Conservation (phyloP, 92 coral and sea anemone species). For the Blastomussa wellsi region DNA sequence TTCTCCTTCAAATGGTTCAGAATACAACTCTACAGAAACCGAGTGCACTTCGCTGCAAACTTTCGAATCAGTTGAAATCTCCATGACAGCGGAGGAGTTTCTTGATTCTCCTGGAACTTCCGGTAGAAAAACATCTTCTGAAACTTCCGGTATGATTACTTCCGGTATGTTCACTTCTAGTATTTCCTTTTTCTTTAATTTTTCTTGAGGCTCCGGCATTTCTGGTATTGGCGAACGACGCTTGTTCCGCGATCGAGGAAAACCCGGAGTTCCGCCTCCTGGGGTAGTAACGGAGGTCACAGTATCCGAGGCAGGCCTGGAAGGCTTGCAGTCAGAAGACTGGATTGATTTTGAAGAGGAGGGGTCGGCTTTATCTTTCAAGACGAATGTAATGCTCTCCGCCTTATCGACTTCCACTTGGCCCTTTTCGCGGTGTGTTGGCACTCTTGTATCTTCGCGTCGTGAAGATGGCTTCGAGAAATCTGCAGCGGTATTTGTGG, state of each 20-base stretch:
- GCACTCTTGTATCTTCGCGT: background rate
- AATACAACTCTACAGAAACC: slow-evolving; percentile 73
- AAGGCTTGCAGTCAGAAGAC: background rate
- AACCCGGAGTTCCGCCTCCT: background rate
- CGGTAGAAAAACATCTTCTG: background rate
- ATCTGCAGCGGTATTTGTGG: background rate
- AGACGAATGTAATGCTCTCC: background rate
- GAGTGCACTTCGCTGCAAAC: slow-evolving; percentile 36
- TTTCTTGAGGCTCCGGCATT: slow-evolving; percentile 42
- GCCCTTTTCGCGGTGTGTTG: background rate
- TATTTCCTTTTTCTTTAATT: slow-evolving; percentile 48
- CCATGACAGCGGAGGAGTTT: slow-evolving; percentile 31
- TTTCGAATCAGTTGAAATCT: slow-evolving; percentile 39
- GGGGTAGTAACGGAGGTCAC: background rate
- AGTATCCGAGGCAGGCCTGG: background rate
- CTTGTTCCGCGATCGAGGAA: slow-evolving; percentile 28
- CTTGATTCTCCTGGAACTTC: slow-evolving; percentile 33
- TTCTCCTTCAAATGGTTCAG: slow-evolving; percentile 77
- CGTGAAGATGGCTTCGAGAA: background rate
- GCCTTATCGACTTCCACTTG: background rate
- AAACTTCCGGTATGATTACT: background rate
- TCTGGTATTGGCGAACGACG: slow-evolving; percentile 61
- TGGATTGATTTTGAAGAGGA: background rate
- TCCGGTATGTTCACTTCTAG: background rate
- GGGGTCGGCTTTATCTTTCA: slow-evolving; percentile 4